phyloP scores from a whole-genome alignment of 2,888 invertebrate species.

The Biston betularia region DNA sequence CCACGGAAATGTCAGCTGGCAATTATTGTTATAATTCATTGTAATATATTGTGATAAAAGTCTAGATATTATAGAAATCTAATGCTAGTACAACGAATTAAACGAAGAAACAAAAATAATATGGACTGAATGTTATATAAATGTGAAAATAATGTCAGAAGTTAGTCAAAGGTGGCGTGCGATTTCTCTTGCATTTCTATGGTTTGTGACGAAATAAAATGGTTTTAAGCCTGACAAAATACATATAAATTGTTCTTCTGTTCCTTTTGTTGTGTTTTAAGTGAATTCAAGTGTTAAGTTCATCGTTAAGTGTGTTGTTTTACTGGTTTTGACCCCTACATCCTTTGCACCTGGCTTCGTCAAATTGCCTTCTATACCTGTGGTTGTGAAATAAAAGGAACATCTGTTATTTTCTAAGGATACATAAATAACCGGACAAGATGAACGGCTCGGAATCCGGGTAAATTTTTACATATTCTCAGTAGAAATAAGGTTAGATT shows the following conservation, averaged over 20 bases:
- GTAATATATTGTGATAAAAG: conserved; percentile 71
- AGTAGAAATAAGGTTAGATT: conserved; percentile 31
- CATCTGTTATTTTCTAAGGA: conserved; percentile 55
- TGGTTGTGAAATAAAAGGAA: conserved; percentile 57
- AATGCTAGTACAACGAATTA: conserved; percentile 58
- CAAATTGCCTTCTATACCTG: conserved; percentile 57
- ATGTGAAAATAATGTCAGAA: conserved; percentile 79
- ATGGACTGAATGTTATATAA: conserved; percentile 55
- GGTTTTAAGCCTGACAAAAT: conserved; percentile 66
- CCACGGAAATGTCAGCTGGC: conserved; percentile 86
- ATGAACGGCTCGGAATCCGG: conserved; percentile 94
- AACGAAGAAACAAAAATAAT: conserved; percentile 51
- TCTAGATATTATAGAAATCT: conserved; percentile 53
- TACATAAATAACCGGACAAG: conserved; percentile 62
- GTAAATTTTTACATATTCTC: conserved; percentile 79
- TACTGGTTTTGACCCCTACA: conserved; percentile 57
- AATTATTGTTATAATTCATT: conserved; percentile 73
- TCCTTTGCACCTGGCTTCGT: conserved; percentile 65
- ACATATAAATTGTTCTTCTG: conserved; percentile 68
- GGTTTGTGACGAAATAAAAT: conserved; percentile 83
- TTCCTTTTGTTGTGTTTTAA: conserved; percentile 72
- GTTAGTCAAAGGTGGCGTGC: conserved; percentile 77
- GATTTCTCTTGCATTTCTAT: conserved; percentile 84
- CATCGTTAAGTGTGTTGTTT: conserved; percentile 63
- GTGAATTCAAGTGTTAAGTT: conserved; percentile 70